A percentile compares a stretch with the other conserved stretches of the same genome.
Evolutionary conservation across 2,797 vertebrate genomes (phyloP).

Genomic region (Meriones psammophilus): DNA sequence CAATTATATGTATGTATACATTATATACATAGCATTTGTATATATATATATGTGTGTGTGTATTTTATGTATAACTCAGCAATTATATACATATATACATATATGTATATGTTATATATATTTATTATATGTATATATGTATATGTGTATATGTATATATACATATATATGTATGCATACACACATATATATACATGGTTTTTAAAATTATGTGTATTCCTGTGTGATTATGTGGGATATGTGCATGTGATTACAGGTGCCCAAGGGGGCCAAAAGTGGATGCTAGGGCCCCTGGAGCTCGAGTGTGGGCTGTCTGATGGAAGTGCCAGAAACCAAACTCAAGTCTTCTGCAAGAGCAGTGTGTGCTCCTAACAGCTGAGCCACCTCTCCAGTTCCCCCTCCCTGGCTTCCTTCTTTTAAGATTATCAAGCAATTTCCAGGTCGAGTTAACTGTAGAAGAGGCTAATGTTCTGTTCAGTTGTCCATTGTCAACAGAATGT

Average conservation of each 20-base stretch:
- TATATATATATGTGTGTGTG: too few relatives aligned
- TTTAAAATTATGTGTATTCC: background rate
- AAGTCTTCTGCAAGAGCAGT: background rate
- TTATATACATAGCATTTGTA: too few relatives aligned
- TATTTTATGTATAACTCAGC: too few relatives aligned
- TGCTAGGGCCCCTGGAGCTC: background rate
- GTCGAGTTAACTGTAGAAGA: background rate
- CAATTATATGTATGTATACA: background rate
- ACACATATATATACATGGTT: too few relatives aligned
- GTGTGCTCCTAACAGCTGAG: background rate
- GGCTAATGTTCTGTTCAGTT: background rate
- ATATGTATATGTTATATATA: too few relatives aligned
- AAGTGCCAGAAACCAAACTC: background rate
- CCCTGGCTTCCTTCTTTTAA: background rate
- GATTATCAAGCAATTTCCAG: constrained; percentile 2
- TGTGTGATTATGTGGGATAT: background rate
- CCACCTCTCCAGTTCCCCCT: background rate
- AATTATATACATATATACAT: too few relatives aligned
- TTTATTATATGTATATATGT: too few relatives aligned
- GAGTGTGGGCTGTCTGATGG: background rate
- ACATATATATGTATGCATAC: too few relatives aligned
- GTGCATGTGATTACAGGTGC: background rate
- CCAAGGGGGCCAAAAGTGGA: background rate
- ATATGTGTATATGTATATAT: too few relatives aligned
- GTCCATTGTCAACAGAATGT: constrained; percentile 44